Evolutionary conservation across 2,797 vertebrate species (phyloP).

Genomic region (Nannoperca obscura): DNA sequence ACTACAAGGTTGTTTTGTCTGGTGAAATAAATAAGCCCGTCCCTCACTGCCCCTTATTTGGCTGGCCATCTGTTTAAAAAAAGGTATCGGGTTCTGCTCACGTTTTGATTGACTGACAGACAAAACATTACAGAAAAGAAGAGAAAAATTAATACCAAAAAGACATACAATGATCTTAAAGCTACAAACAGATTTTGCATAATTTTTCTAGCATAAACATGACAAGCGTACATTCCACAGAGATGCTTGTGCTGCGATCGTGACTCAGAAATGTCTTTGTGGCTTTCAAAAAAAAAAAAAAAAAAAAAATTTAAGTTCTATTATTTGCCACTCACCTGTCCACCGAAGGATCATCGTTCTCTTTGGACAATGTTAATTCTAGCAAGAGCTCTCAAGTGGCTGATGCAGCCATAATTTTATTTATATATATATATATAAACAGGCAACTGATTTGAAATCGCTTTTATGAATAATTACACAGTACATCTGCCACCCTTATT

Average conservation of each 20-base stretch:
- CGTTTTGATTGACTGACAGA: slow-evolving; percentile 64
- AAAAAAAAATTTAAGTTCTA: slow-evolving; percentile 35
- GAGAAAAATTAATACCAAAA: slow-evolving; percentile 34
- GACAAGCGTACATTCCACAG: slow-evolving; percentile 82
- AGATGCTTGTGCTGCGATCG: slow-evolving; percentile 82
- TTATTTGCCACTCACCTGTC: slow-evolving; percentile 65
- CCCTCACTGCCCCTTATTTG: slow-evolving; percentile 69
- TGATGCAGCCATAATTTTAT: slow-evolving; percentile 83
- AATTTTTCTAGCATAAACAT: slow-evolving; percentile 79
- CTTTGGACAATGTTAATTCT: slow-evolving; percentile 79
- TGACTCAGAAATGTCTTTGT: slow-evolving; percentile 77
- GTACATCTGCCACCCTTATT: slow-evolving; percentile 70
- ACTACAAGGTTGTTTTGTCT: slow-evolving; percentile 60
- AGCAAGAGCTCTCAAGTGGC: slow-evolving; percentile 74
- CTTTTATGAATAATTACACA: slow-evolving; percentile 69
- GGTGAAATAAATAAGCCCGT: slow-evolving; percentile 83
- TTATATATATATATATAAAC: slow-evolving; percentile 61
- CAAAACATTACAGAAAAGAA: slow-evolving; percentile 56
- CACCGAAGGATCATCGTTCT: slow-evolving; percentile 65
- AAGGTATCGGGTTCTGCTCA: slow-evolving; percentile 66
- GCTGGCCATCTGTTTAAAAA: slow-evolving; percentile 72
- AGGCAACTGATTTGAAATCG: slow-evolving; percentile 68
- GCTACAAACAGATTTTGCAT: slow-evolving; percentile 85
- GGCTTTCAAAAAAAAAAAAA: slow-evolving; percentile 62
- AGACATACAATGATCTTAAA: slow-evolving; percentile 75